A percentile compares a stretch with the other conserved stretches of the same genome.
phyloP scores from a whole-genome alignment of 2,888 invertebrate species.

The Parascotia fuliginaria region DNA sequence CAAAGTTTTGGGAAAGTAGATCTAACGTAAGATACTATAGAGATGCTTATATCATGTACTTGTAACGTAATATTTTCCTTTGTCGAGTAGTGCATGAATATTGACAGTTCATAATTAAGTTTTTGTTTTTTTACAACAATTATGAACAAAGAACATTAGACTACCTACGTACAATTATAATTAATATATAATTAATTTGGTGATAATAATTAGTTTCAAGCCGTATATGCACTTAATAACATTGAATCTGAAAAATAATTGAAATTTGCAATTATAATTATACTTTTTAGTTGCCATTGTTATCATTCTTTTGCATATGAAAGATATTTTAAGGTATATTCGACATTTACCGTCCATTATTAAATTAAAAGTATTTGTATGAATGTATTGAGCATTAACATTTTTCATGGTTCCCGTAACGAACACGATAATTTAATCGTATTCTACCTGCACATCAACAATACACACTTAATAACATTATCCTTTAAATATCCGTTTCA shows the following conservation, averaged over 20 bases:
- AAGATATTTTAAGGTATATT: slow-evolving; percentile 4
- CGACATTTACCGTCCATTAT: slow-evolving; percentile 1
- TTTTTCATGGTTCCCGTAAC: slow-evolving; percentile 2
- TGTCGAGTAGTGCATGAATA: no score
- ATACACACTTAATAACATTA: slow-evolving; percentile 25
- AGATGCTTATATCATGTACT: no score
- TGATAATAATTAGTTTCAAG: no score
- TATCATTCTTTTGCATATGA: slow-evolving; percentile 11
- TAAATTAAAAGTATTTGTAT: background rate
- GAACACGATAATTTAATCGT: slow-evolving; percentile 17
- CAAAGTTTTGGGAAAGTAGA: no score
- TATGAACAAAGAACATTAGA: no score
- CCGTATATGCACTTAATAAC: background rate
- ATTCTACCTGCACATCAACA: slow-evolving; percentile 21
- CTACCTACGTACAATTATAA: no score
- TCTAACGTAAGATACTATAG: no score
- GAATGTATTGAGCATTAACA: background rate
- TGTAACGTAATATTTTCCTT: no score
- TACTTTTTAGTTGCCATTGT: slow-evolving; percentile 11
- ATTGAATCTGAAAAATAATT: slow-evolving; percentile 10
- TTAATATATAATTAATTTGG: no score
- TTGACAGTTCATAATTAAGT: no score
- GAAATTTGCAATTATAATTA: slow-evolving; percentile 24
- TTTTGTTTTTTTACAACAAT: no score
- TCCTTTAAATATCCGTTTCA: slow-evolving; percentile 33